Base-by-base conservation (phyloP, 2,888 invertebrate species). In the Gonocerus acuteangulatus region DNA sequence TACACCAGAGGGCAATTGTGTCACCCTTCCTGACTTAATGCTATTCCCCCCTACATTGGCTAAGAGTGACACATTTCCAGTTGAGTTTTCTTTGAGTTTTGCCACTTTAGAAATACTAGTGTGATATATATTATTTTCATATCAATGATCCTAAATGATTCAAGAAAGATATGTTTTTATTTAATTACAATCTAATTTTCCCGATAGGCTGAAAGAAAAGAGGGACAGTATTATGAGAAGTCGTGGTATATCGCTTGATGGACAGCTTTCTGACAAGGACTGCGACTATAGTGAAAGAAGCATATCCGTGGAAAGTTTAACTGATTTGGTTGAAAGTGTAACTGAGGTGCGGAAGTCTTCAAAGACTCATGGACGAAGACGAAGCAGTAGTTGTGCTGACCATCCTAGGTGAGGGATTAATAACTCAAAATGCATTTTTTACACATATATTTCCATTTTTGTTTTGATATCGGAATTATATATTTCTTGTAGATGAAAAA, bases 311-410 rank as follows among this genome's bases (percentile, higher is more conserved):
- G 57, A 57, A 15, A 57, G 57, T 23, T 18, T 57, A 34, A 32
- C 27, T 22, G 19, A 22, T 32, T 19, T 47, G 15, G 18, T 57
- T 57, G 57, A 57, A 19, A 45, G 47, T 16, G 57, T 57, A 15
- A 18, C 57, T 3, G 57, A 57, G 32, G 47, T 27, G 23, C 42
- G 45, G 19, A 47, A 16, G n/a, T 22, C 45, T 27, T 44, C 47
- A 18, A 34, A 45, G 13, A 19, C 23, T 9, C 32, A 32, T 34
- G 27, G 16, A 9, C 44, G 57, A 27, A 45, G 57, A 19, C 42
- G 57, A 13, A 57, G 57, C 19, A 57, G 57, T 21, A 57, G 57
- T 23, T 57, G 57, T 32, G 57, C 57, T 16, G 45, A 45, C 19
- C 57, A 57, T 22, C 45, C 47, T 1, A 57, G 57, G 57, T 57